Conservation (phyloP, 2,888 invertebrate genomes). For the Phytoseiulus persimilis region DNA sequence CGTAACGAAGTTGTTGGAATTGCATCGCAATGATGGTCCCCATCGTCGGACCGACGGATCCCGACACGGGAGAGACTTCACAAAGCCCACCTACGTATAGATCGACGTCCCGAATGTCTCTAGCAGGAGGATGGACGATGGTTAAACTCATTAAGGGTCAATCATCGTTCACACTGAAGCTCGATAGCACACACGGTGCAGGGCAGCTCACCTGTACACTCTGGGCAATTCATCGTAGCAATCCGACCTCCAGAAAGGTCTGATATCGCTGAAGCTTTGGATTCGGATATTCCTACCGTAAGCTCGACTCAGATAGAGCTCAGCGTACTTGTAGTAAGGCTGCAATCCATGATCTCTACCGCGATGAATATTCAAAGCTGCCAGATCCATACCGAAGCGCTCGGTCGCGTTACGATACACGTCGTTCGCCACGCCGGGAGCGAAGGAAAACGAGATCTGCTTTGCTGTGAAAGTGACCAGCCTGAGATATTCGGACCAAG, state of each 20-base stretch:
- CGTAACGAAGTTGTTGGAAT: neutral
- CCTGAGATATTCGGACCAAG: neutral
- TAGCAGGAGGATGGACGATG: neutral
- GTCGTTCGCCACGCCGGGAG: constrained; percentile 9
- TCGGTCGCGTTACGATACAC: neutral
- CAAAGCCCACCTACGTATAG: constrained; percentile 12
- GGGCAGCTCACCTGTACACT: neutral
- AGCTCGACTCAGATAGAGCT: neutral
- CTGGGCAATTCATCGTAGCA: constrained; percentile 9
- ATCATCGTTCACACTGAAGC: no score
- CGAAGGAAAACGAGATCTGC: constrained; percentile 11
- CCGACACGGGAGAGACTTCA: neutral
- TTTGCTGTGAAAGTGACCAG: neutral
- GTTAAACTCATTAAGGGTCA: no score
- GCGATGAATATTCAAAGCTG: neutral
- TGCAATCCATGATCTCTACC: neutral
- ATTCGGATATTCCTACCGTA: neutral
- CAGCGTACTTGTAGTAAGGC: constrained; percentile 11
- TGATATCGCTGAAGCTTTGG: neutral
- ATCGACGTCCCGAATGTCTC: neutral
- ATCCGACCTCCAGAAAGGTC: neutral
- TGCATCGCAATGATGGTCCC: constrained; percentile 16
- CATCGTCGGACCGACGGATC: constrained; percentile 1
- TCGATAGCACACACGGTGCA: no score
- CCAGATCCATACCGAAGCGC: neutral